Evolutionary conservation across 2,888 invertebrate species (phyloP), one percentile per base, ranked within the genome.

Genomic region (Napeogenes inachia): DNA sequence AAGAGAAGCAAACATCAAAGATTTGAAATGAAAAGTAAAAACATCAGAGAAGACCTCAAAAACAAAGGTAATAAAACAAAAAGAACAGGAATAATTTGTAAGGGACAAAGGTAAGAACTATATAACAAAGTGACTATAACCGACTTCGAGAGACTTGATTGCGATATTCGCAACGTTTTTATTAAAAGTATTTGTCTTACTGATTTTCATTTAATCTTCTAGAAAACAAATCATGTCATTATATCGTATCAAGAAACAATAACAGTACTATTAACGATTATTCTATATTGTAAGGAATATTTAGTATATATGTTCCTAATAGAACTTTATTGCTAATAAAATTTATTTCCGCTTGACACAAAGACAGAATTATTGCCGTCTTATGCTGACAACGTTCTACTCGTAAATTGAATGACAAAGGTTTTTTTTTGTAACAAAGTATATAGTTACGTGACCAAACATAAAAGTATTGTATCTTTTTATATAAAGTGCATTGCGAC

Each of bases 11-110:
- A 72, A 81, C 79, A 81, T 85, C 81, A 82, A 85, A 86, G 80
- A 76, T 77, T 75, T 69, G 75, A 74, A 76, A 77, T 79, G 75
- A 75, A 75, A 73, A 78, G 79, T 75, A 75, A 76, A 81, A 77
- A 74, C 70, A 71, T 70, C 72, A 74, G 78, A 79, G 74, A 72
- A 80, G 84, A 81, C 72, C 83, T 82, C 68, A 66, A 70, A 62
- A 82, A 86, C 82, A 82, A 84, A 81, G 80, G 78, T 81, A 83
- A 85, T 83, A 84, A 84, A 87, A 81, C 81, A 76, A 82, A 82
- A 81, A 82, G 71, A 81, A 81, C 76, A 76, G 75, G 75, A 80
- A 77, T 77, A 81, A 83, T 82, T 85, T 79, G 77, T 81, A 80
- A 81, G 79, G 75, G 77, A 74, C 73, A 73, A 76, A 70, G 71